Evolutionary conservation across 2,888 invertebrate species (phyloP).

Genomic region (Micropterix aruncella): DNA sequence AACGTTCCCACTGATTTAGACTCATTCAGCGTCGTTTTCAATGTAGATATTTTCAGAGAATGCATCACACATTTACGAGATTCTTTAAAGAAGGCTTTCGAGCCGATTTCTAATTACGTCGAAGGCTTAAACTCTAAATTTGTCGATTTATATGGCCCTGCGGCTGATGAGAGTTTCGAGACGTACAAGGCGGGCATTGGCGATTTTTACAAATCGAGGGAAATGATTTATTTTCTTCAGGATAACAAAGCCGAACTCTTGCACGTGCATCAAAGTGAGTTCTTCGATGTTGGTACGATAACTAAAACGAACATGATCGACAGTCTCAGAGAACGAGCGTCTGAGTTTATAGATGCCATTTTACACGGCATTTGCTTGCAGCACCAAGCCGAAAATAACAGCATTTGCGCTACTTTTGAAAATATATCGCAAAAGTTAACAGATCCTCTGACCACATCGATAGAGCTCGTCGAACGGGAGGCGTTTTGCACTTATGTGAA

Average conservation of each 20-base stretch:
- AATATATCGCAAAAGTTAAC: conserved; percentile 42
- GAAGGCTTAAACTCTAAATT: conserved; percentile 26
- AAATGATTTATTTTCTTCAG: conserved; percentile 30
- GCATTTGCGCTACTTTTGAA: conserved; percentile 46
- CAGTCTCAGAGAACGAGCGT: conserved; percentile 30
- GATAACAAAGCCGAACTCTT: conserved; percentile 29
- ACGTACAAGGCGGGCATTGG: conserved; percentile 23
- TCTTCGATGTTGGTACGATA: conserved; percentile 38
- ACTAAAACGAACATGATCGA: conserved; percentile 35
- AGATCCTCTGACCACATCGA: conserved; percentile 50
- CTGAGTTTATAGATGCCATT: conserved; percentile 29
- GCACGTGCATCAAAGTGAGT: conserved; percentile 37
- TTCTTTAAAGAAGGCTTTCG: conserved; percentile 25
- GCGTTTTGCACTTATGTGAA: conserved; percentile 55
- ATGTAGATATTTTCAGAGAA: conserved; percentile 23
- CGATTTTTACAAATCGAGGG: conserved; percentile 31
- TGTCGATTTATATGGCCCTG: conserved; percentile 22
- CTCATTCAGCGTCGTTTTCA: conserved; percentile 27
- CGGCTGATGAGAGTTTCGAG: conserved; percentile 18
- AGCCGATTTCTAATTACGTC: conserved; percentile 31
- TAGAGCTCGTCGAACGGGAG: conserved; percentile 54
- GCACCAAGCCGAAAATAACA: conserved; percentile 37
- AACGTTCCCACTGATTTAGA: conserved; percentile 15
- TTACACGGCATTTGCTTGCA: conserved; percentile 34
- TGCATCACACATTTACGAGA: conserved; percentile 20